Evolutionary conservation across 2,888 invertebrate genomes (phyloP).

Genomic region (Nomada fabriciana): DNA sequence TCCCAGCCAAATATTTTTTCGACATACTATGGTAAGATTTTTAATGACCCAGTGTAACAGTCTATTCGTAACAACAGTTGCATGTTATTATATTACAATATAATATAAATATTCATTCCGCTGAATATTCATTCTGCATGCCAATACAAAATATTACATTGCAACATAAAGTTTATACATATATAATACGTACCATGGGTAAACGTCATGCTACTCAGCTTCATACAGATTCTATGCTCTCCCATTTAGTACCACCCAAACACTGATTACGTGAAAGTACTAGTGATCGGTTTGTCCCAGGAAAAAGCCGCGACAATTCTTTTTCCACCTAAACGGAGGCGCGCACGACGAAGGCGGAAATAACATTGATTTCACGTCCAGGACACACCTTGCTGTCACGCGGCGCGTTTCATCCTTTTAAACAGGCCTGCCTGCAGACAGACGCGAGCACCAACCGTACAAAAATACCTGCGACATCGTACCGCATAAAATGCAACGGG

Average conservation of each 20-base stretch:
- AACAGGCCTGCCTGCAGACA: conserved; percentile 46
- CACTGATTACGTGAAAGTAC: conserved; percentile 5
- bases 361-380: conserved; percentile 62
- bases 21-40: too few species aligned
- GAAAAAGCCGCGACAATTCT: conserved; percentile 31
- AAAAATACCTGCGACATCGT: conserved; percentile 24
- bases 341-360: conserved; percentile 42
- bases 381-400: conserved; percentile 59
- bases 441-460: not conserved
- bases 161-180: not conserved
- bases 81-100: too few species aligned
- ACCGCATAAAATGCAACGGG: conserved; percentile 38
- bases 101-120: too few species aligned
- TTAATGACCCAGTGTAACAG: too few species aligned
- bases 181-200: not conserved
- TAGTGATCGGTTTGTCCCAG: conserved; percentile 20
- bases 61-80: too few species aligned
- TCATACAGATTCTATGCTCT: not conserved
- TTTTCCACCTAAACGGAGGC: conserved; percentile 5
- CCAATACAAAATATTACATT: too few species aligned
- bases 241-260: conserved; percentile 12
- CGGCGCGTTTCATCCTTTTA: conserved; percentile 56
- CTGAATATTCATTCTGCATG: too few species aligned
- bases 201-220: not conserved
- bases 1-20: too few species aligned